Evolutionary conservation across 2,888 invertebrate species (phyloP).

Genomic region (Chesias legatella): DNA sequence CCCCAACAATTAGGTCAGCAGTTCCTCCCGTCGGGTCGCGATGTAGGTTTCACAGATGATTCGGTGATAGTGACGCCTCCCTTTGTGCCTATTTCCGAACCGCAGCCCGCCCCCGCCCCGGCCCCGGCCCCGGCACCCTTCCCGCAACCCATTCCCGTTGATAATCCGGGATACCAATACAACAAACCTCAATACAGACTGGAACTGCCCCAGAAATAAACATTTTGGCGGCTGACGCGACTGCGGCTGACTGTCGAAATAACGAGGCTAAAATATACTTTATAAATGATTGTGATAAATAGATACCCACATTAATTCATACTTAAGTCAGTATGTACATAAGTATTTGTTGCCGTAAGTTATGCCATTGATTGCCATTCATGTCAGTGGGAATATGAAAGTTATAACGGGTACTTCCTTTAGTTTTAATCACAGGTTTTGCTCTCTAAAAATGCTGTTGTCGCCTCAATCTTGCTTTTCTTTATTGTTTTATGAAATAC

Average conservation of each 20-base stretch:
- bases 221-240: not conserved
- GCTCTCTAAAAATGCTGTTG: not conserved
- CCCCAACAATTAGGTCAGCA: constrained; percentile 40
- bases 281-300: constrained; percentile 17
- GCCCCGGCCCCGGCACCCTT: constrained; percentile 32
- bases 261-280: constrained; percentile 3
- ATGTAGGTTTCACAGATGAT: constrained; percentile 68
- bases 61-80: constrained; percentile 72
- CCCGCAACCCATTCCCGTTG: constrained; percentile 22
- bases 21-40: constrained; percentile 52
- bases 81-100: constrained; percentile 52
- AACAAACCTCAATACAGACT: constrained; percentile 66
- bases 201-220: constrained; percentile 64
- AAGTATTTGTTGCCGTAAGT: too few species aligned
- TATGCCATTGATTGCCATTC: too few species aligned
- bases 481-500: too few species aligned
- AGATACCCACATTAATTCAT: not conserved
- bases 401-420: too few species aligned
- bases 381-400: too few species aligned
- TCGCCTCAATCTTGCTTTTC: not conserved
- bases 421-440: too few species aligned
- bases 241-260: constrained; percentile 2
- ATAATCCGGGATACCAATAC: constrained; percentile 58
- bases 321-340: too few species aligned
- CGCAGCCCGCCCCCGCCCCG: constrained; percentile 34